These are phyloP conservation scores for Ceratitis capitata DNA, from an alignment of 1,140 invertebrate species.

Conservation along the genomic window DNA sequence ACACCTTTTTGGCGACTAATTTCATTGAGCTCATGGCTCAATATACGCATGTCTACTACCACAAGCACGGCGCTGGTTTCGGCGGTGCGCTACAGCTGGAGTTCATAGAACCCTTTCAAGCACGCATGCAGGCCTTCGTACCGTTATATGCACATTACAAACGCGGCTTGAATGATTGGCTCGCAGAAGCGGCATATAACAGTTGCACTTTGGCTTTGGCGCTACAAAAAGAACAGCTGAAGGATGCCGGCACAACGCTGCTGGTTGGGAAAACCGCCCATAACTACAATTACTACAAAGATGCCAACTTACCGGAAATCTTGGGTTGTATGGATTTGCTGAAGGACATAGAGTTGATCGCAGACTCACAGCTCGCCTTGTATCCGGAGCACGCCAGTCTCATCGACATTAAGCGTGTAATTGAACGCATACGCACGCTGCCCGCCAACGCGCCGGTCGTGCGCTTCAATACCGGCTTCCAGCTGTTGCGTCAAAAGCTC, in stretches of 20 bases:
- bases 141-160: conserved; percentile 54
- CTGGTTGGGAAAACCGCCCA: background rate
- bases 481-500: conserved; percentile 84
- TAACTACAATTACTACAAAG: conserved; percentile 84
- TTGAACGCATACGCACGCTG: conserved; percentile 81
- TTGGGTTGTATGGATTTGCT: conserved; percentile 77
- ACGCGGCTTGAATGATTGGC: conserved; percentile 46
- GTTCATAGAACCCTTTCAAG: conserved; percentile 48
- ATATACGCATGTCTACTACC: conserved; percentile 47
- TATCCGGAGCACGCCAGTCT: conserved; percentile 93
- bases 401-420: conserved; percentile 76
- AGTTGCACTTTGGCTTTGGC: conserved; percentile 52
- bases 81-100: conserved; percentile 36
- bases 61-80: conserved; percentile 43
- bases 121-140: conserved; percentile 55
- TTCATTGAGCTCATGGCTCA: conserved; percentile 56
- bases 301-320: conserved; percentile 82
- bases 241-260: conserved; percentile 45
- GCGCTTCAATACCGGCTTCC: conserved; percentile 89
- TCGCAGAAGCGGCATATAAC: conserved; percentile 55
- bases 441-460: conserved; percentile 83
- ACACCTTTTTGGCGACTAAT: conserved; percentile 53
- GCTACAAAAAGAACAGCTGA: conserved; percentile 52
- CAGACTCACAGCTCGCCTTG: conserved; percentile 77
- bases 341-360: conserved; percentile 70